Base-by-base conservation (phyloP, 1,140 invertebrate genomes). In the Hyposmocoma kahamanoa region DNA sequence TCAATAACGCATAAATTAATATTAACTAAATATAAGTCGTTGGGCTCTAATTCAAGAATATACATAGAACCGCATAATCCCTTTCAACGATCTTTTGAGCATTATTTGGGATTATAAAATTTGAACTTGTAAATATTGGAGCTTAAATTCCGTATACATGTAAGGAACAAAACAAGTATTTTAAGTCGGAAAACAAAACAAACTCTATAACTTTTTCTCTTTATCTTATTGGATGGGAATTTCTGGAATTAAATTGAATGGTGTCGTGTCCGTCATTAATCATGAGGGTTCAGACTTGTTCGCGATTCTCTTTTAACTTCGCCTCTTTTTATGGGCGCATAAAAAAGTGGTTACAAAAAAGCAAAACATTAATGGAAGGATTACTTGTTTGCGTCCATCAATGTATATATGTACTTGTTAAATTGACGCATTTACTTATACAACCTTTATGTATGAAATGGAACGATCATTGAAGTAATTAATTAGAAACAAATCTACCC, bases 221-320 rank as follows among this genome's bases (percentile, higher is more conserved):
- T 59, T 55, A 59, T 60, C 45, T 60, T 56, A 58, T 67, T 63
- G 49, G 51, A 60, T 51, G 52, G 46, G 56, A 62, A 56, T 60
- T 61, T 59, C 56, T 38, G 53, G 53, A 63, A 63, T 67, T 64
- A 67, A 67, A 67, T 64, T 59, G 61, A 67, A 64, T 63, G 64
- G 57, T 59, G 58, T 64, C 64, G 48, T 64, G 60, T 61, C 51
- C 47, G 53, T 63, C 61, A 67, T 67, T 64, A 67, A 67, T 67
- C 64, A 67, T 59, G 52, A 55, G 58, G 58, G 56, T 47, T 57
- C 50, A 55, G 53, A 47, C n/a, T n/a, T n/a, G 59, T 54, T 53
- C 53, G 53, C 41, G 44, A 49, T 53, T 56, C 53, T 55, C 54
- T 55, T 45, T 43, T 45, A 41, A 55, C 57, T 47, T 60, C 62